A percentile compares a stretch with the other conserved stretches of the same genome.
Evolutionary conservation across 2,113 vertebrate genomes (phyloP).

Genomic region (Actenoides lindsayi): DNA sequence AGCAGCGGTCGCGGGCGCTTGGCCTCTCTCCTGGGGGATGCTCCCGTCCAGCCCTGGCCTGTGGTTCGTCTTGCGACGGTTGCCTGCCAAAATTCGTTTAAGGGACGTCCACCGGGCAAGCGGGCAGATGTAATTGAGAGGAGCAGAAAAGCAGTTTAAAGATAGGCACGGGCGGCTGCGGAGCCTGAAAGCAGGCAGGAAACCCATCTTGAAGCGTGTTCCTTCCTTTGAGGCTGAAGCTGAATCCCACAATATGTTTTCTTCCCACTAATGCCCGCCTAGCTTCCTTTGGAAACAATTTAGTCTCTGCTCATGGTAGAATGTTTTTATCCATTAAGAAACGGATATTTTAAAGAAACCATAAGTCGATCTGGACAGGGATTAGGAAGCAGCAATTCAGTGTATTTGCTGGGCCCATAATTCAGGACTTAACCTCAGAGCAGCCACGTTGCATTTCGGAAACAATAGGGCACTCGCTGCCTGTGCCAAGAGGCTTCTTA

Average conservation of each 20-base stretch:
- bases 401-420: slow-evolving; percentile 60
- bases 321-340: slow-evolving; percentile 70
- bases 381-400: slow-evolving; percentile 59
- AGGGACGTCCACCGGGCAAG: not conserved
- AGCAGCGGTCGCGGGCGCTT: accelerated
- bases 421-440: slow-evolving; percentile 65
- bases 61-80: not conserved
- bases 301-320: slow-evolving; percentile 52
- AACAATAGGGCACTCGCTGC: slow-evolving; percentile 52
- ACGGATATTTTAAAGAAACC: slow-evolving; percentile 69
- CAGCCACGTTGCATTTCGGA: slow-evolving; percentile 63
- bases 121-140: not conserved
- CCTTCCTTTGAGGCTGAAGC: slow-evolving; percentile 63
- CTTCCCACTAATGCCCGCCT: slow-evolving; percentile 64
- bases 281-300: slow-evolving; percentile 72
- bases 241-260: slow-evolving; percentile 47
- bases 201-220: slow-evolving; percentile 39
- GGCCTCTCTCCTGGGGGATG: not conserved
- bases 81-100: not conserved
- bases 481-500: slow-evolving; percentile 59
- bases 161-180: not conserved
- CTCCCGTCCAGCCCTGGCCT: not conserved
- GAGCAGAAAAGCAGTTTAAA: slow-evolving; percentile 37
- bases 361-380: slow-evolving; percentile 63
- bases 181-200: slow-evolving; percentile 50